Evolutionary conservation across 2,888 invertebrate species (phyloP).

Genomic region (Epistrophella euchroma): DNA sequence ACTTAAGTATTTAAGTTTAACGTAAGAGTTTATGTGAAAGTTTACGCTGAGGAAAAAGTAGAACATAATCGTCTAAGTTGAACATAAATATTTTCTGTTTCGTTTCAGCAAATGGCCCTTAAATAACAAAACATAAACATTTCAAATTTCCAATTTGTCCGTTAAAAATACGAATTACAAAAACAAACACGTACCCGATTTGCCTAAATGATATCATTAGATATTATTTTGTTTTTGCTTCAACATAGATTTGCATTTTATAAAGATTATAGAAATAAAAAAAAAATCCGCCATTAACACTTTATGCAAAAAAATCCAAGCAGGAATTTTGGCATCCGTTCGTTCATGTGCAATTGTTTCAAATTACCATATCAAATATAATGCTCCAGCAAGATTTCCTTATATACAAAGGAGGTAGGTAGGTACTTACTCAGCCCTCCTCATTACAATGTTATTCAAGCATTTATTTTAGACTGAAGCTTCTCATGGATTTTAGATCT

Average conservation of each 20-base stretch:
- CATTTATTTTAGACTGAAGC: background rate
- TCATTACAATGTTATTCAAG: background rate
- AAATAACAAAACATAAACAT: too few species aligned
- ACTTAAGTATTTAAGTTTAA: too few species aligned
- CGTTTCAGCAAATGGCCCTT: too few species aligned
- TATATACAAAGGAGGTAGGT: too few species aligned
- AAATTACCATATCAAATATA: slow-evolving; percentile 11
- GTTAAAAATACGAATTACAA: background rate
- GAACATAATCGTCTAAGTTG: too few species aligned
- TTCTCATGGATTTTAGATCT: slow-evolving; percentile 5
- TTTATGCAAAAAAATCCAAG: background rate
- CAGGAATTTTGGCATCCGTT: background rate
- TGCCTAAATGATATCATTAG: slow-evolving; percentile 8
- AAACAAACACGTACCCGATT: background rate
- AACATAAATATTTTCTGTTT: too few species aligned
- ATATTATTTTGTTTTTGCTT: background rate
- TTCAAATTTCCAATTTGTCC: background rate
- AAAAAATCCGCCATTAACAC: slow-evolving; percentile 1
- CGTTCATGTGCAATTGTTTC: slow-evolving; percentile 14
- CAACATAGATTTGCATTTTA: background rate
- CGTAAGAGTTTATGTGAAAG: too few species aligned
- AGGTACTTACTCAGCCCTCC: background rate
- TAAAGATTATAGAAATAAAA: background rate
- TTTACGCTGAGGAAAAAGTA: too few species aligned
- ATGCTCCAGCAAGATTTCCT: background rate